A percentile compares a stretch with the other conserved stretches of the same genome.
phyloP scores from a whole-genome alignment of 2,797 vertebrate genomes.

The Myotis planiceps region DNA sequence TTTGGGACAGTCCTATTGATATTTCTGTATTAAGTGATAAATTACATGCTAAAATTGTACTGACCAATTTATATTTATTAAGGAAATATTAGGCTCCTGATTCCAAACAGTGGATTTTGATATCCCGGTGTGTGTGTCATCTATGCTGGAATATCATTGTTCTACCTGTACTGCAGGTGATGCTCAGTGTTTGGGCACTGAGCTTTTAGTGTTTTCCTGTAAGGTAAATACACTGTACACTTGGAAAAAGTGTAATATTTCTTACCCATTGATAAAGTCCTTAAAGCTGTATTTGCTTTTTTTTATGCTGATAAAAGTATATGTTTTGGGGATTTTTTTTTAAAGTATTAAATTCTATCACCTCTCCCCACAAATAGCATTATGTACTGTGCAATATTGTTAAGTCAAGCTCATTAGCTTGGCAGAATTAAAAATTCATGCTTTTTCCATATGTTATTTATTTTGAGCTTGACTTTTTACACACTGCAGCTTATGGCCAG shows the following conservation, averaged over 20 bases:
- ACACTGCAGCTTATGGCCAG: neutral
- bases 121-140: neutral
- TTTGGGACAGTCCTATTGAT: neutral
- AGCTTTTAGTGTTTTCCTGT: neutral
- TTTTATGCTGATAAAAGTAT: neutral
- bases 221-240: neutral
- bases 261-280: neutral
- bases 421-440: too few relatives aligned
- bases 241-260: neutral
- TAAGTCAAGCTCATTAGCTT: neutral
- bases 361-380: neutral
- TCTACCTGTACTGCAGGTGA: neutral
- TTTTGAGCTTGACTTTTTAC: neutral
- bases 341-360: neutral
- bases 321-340: neutral
- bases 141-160: neutral
- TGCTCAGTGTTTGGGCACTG: neutral
- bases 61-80: neutral
- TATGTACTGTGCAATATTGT: neutral
- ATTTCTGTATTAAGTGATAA: neutral
- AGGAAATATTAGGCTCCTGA: neutral
- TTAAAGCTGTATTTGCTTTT: neutral
- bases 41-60: neutral
- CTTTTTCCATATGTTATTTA: neutral
- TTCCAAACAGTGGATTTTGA: neutral